Percentiles rank a stretch among this genome's conserved stretches.
Evolutionary conservation across 2,113 vertebrate genomes (phyloP).

Genomic region (Chlamydotis undulata): DNA sequence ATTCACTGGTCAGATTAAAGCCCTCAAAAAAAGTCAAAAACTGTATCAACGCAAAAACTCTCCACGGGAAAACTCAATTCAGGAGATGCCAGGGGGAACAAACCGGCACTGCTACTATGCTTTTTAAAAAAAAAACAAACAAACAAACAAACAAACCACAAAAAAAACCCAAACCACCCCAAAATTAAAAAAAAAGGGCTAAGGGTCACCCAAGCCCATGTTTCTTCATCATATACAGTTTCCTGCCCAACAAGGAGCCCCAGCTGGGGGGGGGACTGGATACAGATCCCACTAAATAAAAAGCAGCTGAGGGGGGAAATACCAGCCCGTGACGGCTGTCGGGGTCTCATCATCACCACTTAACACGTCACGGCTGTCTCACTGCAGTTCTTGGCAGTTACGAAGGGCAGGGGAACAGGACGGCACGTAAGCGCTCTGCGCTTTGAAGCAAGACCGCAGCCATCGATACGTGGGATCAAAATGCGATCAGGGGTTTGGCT

Average conservation of each 20-base stretch:
- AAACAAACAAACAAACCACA: too few relatives aligned
- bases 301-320: neutral
- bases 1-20: too few relatives aligned
- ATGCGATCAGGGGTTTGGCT: neutral
- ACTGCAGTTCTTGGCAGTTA: neutral
- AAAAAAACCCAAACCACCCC: too few relatives aligned
- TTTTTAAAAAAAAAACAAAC: neutral
- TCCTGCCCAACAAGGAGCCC: neutral
- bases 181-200: neutral
- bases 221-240: neutral
- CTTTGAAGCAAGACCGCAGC: neutral
- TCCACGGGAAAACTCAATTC: neutral
- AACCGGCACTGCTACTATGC: neutral
- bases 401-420: neutral
- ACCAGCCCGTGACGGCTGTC: neutral
- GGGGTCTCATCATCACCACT: neutral
- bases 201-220: neutral
- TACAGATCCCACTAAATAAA: neutral
- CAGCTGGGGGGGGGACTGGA: fast-evolving
- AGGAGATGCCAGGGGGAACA: neutral
- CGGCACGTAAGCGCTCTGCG: neutral
- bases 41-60: neutral
- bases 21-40: neutral
- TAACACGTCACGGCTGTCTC: neutral
- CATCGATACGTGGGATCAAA: neutral